Base-by-base conservation (phyloP, 2,888 invertebrate species). In the Tridacna gigas region DNA sequence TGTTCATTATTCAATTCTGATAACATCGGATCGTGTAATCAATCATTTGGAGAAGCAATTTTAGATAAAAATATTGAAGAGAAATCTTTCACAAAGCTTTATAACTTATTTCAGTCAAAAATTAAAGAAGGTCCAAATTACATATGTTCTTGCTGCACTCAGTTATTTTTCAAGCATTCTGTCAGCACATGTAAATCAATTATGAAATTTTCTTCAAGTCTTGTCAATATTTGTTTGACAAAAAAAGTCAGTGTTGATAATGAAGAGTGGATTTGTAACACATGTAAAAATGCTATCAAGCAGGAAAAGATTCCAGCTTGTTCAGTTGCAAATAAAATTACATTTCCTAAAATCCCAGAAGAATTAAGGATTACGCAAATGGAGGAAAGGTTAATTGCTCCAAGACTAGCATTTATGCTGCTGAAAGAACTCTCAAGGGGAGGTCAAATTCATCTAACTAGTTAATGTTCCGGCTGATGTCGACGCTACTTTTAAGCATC, bases 361-460 rank as follows among this genome's bases (percentile, higher is more conserved):
- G 78, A 78, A 45, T 37, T 89, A 25, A 45, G 88, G 25, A 67
- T 89, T 25, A 81, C 80, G 28, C 56, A 84, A 18, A 80, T 94
- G 9, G 94, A 95, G 90, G 93, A 94, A 88, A 79, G 94, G 74
- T 86, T 94, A 85, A 89, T 94, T 20, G 86, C 94, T 12, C 92
- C 93, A 18, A 89, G 91, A 51, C 85, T 94, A 51, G 90, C 92
- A 61, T 94, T 94, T 75, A 94, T 94, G 93, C 92, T 93, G 86
- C 92, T 95, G 56, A 82, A 91, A 81, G 86, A 93, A 47, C 87
- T 93, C 37, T 90, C 93, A 47, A 75, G 85, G 60, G 90, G 89
- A 51, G 80, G 88, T 48, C 91, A 91, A 71, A 75, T 88, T 22
- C 86, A 82, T 76, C 47, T 89, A n/a, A 48, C 37, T 67, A 85